Base-by-base conservation (phyloP, 2,797 vertebrate species). In the Pseudochaenichthys georgianus region DNA sequence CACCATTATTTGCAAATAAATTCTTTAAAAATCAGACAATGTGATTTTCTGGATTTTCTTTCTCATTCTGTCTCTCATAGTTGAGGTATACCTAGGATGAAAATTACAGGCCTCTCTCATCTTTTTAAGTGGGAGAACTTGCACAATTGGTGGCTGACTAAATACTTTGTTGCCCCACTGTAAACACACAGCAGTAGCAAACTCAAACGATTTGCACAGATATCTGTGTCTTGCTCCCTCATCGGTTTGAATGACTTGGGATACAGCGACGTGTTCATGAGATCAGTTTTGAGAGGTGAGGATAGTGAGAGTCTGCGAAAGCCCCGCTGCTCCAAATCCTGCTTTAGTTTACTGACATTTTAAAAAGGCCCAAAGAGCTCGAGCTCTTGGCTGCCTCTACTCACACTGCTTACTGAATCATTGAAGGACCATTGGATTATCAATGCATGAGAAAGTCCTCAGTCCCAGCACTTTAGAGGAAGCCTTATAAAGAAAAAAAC, bases 401-500 rank as follows among this genome's bases (percentile, higher is more conserved):
- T 54, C 79, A 62, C 82, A 64, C 77, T 70, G 79, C 84, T 74
- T 38, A 42, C 86, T 93, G 84, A 94, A 93, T 94, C 90, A 92
- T 91, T 93, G 81, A 94, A 91, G 75, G 74, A 73, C 87, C 87
- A 76, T 69, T 83, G 88, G 89, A 91, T 93, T 94, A 89, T 87
- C 83, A 88, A 86, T 90, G 88, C 89, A 93, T 93, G 88, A 93
- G 89, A 86, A 92, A 85, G 84, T 89, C 86, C 87, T 91, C 79
- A 84, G 89, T 68, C 77, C 47, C 48, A 75, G 87, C 83, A 86
- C 88, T 90, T 89, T 75, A 83, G 77, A 87, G 73, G 69, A 83
- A 84, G 73, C 69, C 77, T 80, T 31, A 41, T 70, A 83, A 80
- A 64, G 61, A 51, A 75, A 80, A 38, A 62, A 43, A 3, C 63